Evolutionary conservation across 1,140 invertebrate species (phyloP).

Genomic region (Drosophila santomea): DNA sequence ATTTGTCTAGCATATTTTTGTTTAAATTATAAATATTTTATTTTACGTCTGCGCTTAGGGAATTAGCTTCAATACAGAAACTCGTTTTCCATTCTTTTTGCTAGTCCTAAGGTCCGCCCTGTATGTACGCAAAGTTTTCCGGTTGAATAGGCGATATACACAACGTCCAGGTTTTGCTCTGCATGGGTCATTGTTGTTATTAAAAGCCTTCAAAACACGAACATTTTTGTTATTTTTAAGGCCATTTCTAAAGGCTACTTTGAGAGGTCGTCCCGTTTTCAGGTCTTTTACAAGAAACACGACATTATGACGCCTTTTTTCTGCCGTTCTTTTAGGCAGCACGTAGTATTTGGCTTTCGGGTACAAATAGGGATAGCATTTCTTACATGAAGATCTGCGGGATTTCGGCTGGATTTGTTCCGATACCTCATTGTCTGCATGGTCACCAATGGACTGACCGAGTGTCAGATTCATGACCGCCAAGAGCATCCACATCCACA

Average conservation of each 20-base stretch:
- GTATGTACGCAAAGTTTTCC: background rate
- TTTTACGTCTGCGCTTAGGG: background rate
- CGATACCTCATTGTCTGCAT: background rate
- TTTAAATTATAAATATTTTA: background rate
- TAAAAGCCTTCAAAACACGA: slow-evolving; percentile 9
- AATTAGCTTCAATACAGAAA: background rate
- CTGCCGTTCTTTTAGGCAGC: background rate
- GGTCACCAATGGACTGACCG: background rate
- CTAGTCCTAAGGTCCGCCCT: slow-evolving; percentile 17
- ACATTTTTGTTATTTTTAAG: slow-evolving; percentile 1
- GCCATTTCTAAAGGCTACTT: slow-evolving; percentile 25
- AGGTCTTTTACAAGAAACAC: slow-evolving; percentile 17
- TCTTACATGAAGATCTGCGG: background rate
- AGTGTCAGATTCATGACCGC: slow-evolving; percentile 22
- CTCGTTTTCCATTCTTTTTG: background rate
- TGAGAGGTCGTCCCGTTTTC: slow-evolving; percentile 7
- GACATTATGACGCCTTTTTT: background rate
- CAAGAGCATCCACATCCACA: slow-evolving; percentile 55
- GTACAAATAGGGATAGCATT: background rate
- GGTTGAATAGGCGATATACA: slow-evolving; percentile 20
- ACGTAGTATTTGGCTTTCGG: slow-evolving; percentile 8
- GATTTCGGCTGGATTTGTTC: background rate
- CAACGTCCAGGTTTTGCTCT: background rate
- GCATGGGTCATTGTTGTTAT: background rate
- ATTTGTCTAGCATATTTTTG: background rate